phyloP scores from a whole-genome alignment of 2,888 invertebrate genomes.

The Oligia strigilis region DNA sequence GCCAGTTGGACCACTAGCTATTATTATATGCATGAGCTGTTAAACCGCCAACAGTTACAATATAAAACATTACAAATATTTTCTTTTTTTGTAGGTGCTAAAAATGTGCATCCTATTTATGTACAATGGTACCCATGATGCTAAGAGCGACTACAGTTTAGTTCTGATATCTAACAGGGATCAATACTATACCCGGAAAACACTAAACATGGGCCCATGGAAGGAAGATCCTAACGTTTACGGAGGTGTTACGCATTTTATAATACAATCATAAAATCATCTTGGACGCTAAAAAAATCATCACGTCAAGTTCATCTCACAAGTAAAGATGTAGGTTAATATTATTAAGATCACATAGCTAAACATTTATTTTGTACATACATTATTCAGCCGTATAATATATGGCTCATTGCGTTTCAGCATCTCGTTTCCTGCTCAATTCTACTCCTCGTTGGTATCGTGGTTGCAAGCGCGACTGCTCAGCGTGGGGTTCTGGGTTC shows the following conservation, averaged over 20 bases:
- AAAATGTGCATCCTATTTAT: conserved; percentile 96
- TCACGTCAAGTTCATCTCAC: conserved; percentile 4
- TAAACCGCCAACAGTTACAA: neutral
- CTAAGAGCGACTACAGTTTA: conserved; percentile 92
- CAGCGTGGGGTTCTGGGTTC: no score
- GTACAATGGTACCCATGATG: conserved; percentile 91
- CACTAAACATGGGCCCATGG: conserved; percentile 92
- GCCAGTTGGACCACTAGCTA: neutral
- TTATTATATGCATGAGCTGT: neutral
- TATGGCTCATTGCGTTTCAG: no score
- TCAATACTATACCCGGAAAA: conserved; percentile 93
- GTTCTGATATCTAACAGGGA: conserved; percentile 95
- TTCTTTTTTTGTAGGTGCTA: conserved; percentile 44
- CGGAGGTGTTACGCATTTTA: conserved; percentile 89
- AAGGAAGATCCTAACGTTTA: conserved; percentile 90
- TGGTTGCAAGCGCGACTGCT: no score
- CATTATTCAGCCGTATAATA: no score
- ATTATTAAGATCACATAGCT: neutral
- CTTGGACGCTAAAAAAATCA: neutral
- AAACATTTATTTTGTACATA: no score
- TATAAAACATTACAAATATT: neutral
- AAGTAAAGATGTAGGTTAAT: conserved; percentile 1
- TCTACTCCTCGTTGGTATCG: no score
- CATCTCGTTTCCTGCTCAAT: no score
- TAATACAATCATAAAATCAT: conserved; percentile 27